Conservation (phyloP, 2,113 vertebrate species). For the Arothron firmamentum region DNA sequence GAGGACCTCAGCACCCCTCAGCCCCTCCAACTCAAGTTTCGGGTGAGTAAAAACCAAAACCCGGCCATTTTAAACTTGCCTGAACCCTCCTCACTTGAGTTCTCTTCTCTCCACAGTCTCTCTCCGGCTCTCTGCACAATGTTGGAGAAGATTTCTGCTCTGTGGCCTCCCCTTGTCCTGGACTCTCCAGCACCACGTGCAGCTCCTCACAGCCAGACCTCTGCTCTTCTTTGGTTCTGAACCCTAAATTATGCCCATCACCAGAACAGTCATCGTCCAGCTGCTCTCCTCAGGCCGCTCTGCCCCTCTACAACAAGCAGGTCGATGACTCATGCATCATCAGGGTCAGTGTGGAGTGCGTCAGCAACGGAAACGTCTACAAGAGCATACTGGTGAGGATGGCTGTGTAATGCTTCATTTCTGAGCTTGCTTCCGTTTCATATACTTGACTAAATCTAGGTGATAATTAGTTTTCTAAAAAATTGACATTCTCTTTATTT, state of each 20-base stretch:
- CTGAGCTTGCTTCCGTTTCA: no score
- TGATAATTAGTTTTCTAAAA: no score
- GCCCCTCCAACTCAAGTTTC: constrained; percentile 57
- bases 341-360: constrained; percentile 80
- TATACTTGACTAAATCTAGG: no score
- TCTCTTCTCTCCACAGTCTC: constrained; percentile 36
- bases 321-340: constrained; percentile 79
- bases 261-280: constrained; percentile 12
- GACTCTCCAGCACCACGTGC: constrained; percentile 46
- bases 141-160: constrained; percentile 75
- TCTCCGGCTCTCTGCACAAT: constrained; percentile 69
- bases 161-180: constrained; percentile 43
- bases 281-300: constrained; percentile 36
- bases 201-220: constrained; percentile 69
- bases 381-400: constrained; percentile 85
- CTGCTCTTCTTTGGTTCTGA: constrained; percentile 35
- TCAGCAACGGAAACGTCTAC: constrained; percentile 82
- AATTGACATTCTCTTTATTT: no score
- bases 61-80: no score
- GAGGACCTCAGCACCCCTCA: constrained; percentile 67
- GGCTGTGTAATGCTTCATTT: not conserved
- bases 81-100: not conserved
- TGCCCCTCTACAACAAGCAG: constrained; percentile 73
- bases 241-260: constrained; percentile 17
- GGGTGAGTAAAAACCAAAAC: constrained; percentile 38